These are phyloP conservation scores for Netelia melanura DNA, from an alignment of 2,888 invertebrate genomes.

Conservation along the genomic window DNA sequence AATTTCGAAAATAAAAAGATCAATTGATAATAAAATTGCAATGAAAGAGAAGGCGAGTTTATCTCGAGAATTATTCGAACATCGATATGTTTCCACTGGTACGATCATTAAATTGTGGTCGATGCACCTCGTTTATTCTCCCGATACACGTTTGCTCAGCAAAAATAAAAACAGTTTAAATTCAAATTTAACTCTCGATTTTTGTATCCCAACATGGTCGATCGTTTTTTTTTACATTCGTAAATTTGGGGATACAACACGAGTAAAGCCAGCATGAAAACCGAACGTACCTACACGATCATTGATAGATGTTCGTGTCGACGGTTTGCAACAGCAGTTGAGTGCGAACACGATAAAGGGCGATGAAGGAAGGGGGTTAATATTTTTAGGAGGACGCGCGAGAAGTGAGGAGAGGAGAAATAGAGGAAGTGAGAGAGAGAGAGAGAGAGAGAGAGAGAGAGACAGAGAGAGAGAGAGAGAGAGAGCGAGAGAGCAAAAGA, in stretches of 20 bases:
- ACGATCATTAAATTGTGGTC: no score
- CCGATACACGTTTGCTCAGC: background rate
- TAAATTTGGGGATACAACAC: background rate
- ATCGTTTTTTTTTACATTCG: background rate
- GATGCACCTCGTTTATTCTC: no score
- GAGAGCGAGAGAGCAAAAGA: background rate
- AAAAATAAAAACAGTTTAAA: background rate
- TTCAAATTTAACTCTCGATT: background rate
- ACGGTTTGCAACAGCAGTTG: slow-evolving; percentile 4
- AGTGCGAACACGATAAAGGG: slow-evolving; percentile 9
- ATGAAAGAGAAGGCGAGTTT: no score
- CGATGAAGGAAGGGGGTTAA: slow-evolving; percentile 27
- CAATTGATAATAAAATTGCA: no score
- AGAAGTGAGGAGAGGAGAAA: background rate
- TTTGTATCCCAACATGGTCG: background rate
- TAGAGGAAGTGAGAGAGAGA: background rate
- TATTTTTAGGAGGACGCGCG: slow-evolving; percentile 32
- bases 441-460: background rate
- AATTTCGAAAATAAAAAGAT: no score
- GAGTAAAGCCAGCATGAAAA: background rate
- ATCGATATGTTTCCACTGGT: no score
- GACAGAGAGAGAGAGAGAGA: background rate
- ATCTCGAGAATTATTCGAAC: no score
- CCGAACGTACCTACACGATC: background rate
- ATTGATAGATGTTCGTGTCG: slow-evolving; percentile 15